Conservation (phyloP, 2,113 vertebrate species). For the Felis chaus region DNA sequence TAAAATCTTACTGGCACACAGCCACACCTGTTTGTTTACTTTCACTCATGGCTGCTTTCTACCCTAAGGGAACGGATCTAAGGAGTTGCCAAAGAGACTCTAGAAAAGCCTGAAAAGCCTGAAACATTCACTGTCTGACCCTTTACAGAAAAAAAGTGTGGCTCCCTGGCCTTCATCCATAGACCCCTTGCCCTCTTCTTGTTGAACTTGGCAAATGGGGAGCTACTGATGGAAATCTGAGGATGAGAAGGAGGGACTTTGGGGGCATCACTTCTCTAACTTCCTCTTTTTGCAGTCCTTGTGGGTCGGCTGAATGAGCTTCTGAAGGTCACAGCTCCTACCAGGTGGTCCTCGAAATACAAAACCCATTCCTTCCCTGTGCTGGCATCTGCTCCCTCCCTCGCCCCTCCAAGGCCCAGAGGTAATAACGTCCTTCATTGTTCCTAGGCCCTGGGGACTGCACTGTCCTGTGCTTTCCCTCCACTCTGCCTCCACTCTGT, state of each 20-base stretch:
- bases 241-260: neutral
- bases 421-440: neutral
- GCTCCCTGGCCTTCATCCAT: neutral
- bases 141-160: neutral
- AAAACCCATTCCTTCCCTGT: neutral
- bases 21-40: neutral
- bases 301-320: too few species aligned
- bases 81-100: neutral
- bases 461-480: neutral
- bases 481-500: neutral
- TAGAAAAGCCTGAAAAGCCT: neutral
- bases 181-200: neutral
- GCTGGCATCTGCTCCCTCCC: fast-evolving
- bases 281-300: neutral
- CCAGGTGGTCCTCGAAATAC: neutral
- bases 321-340: neutral
- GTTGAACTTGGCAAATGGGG: neutral
- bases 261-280: neutral
- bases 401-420: neutral
- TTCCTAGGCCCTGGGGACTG: neutral
- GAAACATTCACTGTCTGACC: neutral
- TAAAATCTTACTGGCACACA: neutral
- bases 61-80: neutral
- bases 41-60: neutral
- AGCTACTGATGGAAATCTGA: neutral